Evolutionary conservation across 1,140 invertebrate species (phyloP).

Genomic region (Meteorus sp.): DNA sequence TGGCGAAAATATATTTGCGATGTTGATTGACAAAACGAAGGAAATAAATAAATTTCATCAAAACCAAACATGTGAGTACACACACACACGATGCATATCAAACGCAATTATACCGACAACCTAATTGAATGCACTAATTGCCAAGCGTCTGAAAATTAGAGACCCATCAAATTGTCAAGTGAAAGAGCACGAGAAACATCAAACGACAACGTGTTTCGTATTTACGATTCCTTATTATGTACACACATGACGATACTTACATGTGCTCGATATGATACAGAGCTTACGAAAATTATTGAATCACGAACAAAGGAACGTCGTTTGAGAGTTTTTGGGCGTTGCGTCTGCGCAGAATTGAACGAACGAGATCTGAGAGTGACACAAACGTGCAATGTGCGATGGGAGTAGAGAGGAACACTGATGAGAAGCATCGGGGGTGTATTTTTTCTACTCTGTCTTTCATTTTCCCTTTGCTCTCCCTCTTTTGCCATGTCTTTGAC

Average conservation of each 20-base stretch:
- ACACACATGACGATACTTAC: background rate
- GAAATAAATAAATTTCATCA: no score
- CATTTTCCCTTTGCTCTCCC: background rate
- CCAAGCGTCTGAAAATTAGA: background rate
- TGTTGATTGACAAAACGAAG: no score
- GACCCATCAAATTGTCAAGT: background rate
- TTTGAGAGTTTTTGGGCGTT: background rate
- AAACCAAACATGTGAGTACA: background rate
- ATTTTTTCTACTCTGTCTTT: background rate
- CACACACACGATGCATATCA: background rate
- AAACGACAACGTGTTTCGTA: background rate
- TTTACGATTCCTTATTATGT: background rate
- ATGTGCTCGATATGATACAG: no score
- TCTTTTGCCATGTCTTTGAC: background rate
- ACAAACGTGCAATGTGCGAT: background rate
- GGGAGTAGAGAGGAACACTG: background rate
- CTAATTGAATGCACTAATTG: constrained; percentile 1
- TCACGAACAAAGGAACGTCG: constrained; percentile 7
- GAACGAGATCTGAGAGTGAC: background rate
- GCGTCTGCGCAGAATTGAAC: background rate
- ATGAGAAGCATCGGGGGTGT: background rate
- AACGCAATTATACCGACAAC: background rate
- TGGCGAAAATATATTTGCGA: no score
- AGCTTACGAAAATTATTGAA: no score
- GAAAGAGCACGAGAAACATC: constrained; percentile 1